phyloP scores from a whole-genome alignment of 2,888 invertebrate genomes.

The Cryptocheilus praepositus region DNA sequence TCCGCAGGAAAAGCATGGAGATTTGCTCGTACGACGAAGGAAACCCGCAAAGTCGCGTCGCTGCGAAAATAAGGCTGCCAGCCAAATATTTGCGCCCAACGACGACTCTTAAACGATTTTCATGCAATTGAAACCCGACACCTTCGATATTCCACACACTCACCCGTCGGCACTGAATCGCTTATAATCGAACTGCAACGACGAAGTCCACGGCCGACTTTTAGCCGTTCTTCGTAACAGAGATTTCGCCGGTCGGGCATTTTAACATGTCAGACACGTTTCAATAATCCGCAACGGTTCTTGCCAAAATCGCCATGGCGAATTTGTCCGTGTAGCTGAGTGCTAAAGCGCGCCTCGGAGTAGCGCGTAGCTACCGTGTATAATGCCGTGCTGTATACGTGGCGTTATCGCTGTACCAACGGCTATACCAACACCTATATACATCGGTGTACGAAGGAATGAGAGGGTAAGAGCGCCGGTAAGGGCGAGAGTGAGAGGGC shows the following conservation, averaged over 20 bases:
- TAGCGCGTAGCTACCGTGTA: conserved; percentile 49
- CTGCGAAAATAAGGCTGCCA: no score
- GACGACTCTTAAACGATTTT: no score
- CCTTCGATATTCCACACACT: no score
- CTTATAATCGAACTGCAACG: neutral
- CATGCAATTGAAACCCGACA: no score
- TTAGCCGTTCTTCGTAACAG: neutral
- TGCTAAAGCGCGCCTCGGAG: conserved; percentile 41
- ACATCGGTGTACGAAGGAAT: conserved; percentile 10
- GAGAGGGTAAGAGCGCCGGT: neutral
- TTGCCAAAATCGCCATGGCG: conserved; percentile 43
- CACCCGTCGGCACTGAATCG: neutral
- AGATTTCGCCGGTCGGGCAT: neutral
- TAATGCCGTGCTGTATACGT: conserved; percentile 50
- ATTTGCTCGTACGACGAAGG: conserved; percentile 6
- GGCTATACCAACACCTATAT: conserved; percentile 43
- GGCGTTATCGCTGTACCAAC: conserved; percentile 56
- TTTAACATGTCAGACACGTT: conserved; percentile 15
- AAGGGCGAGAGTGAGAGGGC: neutral
- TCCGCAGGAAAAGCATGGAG: conserved; percentile 1
- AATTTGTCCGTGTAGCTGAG: conserved; percentile 46
- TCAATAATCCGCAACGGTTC: conserved; percentile 29
- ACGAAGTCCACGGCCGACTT: neutral
- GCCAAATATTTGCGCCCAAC: no score
- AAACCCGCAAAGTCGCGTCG: no score